Base-by-base conservation (phyloP, 1,140 invertebrate genomes). In the Sycobia sp. region DNA sequence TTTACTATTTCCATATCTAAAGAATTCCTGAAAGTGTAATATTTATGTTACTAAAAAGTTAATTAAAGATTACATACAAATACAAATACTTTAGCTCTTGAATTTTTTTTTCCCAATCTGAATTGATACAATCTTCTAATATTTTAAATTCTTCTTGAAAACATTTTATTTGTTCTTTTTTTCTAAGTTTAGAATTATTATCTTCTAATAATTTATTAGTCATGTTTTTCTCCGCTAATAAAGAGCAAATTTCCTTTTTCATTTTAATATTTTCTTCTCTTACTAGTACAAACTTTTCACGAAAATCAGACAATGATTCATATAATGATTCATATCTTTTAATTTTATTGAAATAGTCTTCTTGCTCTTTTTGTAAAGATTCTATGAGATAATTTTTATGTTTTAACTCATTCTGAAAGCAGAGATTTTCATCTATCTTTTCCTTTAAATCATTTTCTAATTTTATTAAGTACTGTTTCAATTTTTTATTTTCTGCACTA, bases 101-200 rank as follows among this genome's bases (percentile, higher is more conserved):
- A 34, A 8, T 50, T 29, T 59, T 63, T 14, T 39, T 22, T 43
- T 59, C 4, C 49, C 55, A 58, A 13, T 55, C 29, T 10, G 29
- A 36, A 7, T 63, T 63, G 43, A 50, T 57, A 38, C 13, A 9
- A 27, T 58, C 25, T 59, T 66, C 16, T 2, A 53, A 27, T 20
- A 67, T 50, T 53, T 44, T 49, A 34, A 38, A 41, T 29, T 61
- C 53, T 18, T 34, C 32, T 62, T 62, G 27, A 55, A 56, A 54
- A 50, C 3, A 32, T 38, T 46, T 57, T n/a, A 62, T 16, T 10
- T 57, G 8, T 14, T 62, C 41, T 25, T 38, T 13, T 10, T 27
- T 13, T 10, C 11, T 36, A 16, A 5, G 16, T 2, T 36, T 29
- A 18, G 39, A 4, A 39, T 58, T 20, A 25, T 51, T 14, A 29